Conservation (phyloP, 1,140 invertebrate genomes). For the Drosophila pseudoobscura region DNA sequence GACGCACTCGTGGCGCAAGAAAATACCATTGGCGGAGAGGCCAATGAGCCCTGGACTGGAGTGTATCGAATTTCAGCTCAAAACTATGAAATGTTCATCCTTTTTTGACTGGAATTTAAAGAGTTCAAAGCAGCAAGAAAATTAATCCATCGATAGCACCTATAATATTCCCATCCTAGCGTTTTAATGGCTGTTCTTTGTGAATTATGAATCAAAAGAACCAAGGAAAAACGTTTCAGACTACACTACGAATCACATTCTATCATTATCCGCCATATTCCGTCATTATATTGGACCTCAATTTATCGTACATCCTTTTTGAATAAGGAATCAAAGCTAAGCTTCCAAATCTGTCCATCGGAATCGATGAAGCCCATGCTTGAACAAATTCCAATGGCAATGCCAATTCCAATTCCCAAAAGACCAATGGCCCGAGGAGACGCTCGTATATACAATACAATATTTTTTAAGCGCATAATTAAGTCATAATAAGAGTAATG, state of each 20-base stretch:
- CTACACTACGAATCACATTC: too few relatives aligned
- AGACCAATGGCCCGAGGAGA: conserved; percentile 58
- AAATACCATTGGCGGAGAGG: conserved; percentile 41
- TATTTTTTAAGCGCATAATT: conserved; percentile 73
- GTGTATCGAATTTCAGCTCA: conserved; percentile 41
- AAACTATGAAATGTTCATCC: conserved; percentile 21
- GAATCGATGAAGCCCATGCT: not conserved
- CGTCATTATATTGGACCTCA: too few relatives aligned
- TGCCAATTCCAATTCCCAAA: conserved; percentile 10
- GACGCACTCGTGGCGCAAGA: conserved; percentile 53
- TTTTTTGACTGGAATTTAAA: too few relatives aligned
- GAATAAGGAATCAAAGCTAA: not conserved
- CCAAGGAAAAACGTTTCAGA: too few relatives aligned
- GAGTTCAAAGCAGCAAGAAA: too few relatives aligned
- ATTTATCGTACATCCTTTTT: too few relatives aligned
- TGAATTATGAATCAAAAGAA: too few relatives aligned
- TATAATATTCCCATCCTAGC: not conserved
- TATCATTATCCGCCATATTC: too few relatives aligned
- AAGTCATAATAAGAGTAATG: conserved; percentile 72
- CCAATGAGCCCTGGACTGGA: conserved; percentile 59
- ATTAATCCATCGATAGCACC: too few relatives aligned
- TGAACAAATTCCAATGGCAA: conserved; percentile 6
- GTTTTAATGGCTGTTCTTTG: too few relatives aligned
- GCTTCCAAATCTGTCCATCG: not conserved
- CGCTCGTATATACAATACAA: conserved; percentile 45